Conservation (phyloP, 2,888 invertebrate species). For the Acrobasis suavella region DNA sequence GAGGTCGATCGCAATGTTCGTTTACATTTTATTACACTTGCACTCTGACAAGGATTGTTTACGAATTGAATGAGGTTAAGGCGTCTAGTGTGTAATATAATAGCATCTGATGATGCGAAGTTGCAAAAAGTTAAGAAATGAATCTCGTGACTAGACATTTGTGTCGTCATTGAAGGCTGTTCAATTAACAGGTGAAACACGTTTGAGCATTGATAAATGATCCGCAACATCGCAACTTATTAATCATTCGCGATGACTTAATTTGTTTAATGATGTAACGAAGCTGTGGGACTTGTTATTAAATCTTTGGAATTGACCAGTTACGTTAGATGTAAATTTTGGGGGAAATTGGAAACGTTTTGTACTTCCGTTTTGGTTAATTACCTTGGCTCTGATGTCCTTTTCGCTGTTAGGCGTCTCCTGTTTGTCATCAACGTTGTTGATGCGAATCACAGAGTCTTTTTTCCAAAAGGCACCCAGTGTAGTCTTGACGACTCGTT, state of each 20-base stretch:
- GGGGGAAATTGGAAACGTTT: constrained; percentile 63
- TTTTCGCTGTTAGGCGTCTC: constrained; percentile 86
- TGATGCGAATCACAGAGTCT: constrained; percentile 86
- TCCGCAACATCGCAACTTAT: constrained; percentile 18
- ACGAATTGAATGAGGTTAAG: constrained; percentile 31
- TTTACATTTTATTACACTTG: constrained; percentile 10
- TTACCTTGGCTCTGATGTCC: constrained; percentile 86
- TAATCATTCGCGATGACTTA: constrained; percentile 25
- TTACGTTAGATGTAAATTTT: not conserved
- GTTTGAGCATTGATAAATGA: constrained; percentile 27
- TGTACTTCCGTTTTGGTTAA: constrained; percentile 34
- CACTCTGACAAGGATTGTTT: constrained; percentile 32
- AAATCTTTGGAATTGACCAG: not conserved
- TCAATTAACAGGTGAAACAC: constrained; percentile 32
- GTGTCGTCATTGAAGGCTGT: constrained; percentile 32
- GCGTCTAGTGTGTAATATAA: constrained; percentile 22
- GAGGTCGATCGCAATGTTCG: constrained; percentile 34
- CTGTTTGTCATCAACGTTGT: constrained; percentile 88
- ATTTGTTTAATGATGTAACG: constrained; percentile 18
- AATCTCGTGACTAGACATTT: constrained; percentile 32
- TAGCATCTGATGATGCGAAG: constrained; percentile 25
- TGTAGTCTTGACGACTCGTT: constrained; percentile 83
- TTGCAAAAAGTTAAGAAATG: constrained; percentile 29
- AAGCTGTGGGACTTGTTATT: constrained; percentile 3
- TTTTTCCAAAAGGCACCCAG: constrained; percentile 87